Conservation (phyloP, 2,797 vertebrate species). For the Sciurus carolinensis region DNA sequence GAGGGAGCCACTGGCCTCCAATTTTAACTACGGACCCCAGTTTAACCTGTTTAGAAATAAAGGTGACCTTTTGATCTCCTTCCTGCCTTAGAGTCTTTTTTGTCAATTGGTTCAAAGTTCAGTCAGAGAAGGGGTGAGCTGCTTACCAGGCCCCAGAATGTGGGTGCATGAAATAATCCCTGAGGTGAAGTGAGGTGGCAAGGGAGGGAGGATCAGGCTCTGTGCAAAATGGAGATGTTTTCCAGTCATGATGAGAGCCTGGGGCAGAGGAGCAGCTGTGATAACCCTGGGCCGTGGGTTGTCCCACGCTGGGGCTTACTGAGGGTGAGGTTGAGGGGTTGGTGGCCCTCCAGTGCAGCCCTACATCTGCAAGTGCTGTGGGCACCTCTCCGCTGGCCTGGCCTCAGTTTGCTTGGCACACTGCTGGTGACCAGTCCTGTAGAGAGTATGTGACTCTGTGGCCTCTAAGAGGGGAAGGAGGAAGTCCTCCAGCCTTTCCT, state of each 20-base stretch:
- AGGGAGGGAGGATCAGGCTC: not conserved
- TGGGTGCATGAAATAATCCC: not conserved
- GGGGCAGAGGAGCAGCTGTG: not conserved
- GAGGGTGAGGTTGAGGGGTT: not conserved
- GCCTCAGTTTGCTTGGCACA: not conserved
- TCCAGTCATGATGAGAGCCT: not conserved
- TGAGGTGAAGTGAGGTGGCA: not conserved
- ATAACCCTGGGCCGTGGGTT: not conserved
- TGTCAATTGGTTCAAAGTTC: not conserved
- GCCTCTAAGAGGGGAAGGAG: not conserved
- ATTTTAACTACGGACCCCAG: not conserved
- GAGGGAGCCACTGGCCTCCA: not conserved
- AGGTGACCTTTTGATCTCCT: not conserved
- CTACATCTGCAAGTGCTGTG: accelerated
- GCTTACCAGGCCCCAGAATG: not conserved
- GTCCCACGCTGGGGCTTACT: not conserved
- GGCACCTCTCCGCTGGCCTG: not conserved
- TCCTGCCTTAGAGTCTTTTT: not conserved
- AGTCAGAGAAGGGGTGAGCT: not conserved
- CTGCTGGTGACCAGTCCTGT: not conserved
- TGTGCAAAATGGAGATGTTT: not conserved
- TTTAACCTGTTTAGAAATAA: not conserved
- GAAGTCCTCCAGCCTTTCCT: not conserved
- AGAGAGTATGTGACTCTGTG: not conserved
- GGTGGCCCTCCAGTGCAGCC: not conserved